Base-by-base conservation (phyloP, 2,888 invertebrate species). In the Lissonota sp. region DNA sequence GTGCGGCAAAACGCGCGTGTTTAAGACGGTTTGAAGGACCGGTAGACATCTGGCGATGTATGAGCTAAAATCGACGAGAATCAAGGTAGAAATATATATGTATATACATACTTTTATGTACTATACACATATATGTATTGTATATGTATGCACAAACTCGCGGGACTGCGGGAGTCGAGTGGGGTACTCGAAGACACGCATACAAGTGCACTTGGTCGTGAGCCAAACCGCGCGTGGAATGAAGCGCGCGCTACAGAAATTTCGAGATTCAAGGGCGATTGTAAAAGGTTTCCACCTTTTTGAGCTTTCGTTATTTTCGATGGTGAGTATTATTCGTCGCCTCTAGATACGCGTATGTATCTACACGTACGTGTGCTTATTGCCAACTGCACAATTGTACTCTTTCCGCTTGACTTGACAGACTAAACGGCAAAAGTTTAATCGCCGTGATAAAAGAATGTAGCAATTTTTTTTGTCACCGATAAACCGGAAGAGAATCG, bases 271-370 rank as follows among this genome's bases (percentile, higher is more conserved):
- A 74, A 85, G 82, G 81, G 81, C 73, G 79, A 66, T 62, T 49
- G 84, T 84, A 87, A 88, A 86, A 87, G 86, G 85, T 86, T 87
- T 86, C 83, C 70, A 79, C 86, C 85, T 83, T 83, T 82, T 85
- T 84, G 74, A 83, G 77, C 83, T 81, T 78, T 70, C 77, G 73
- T 62, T 76, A 63, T 72, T 76, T 67, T 76, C 76, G 14, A 55
- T 55, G 37, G 51, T 7, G 5, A 62, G 40, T 26, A 62, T 72
- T 72, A 58, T 71, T 57, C 64, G 26, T 14, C 3, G 60, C 16
- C 39, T 42, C n/a, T 63, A 42, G 16, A 64, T 51, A 8, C 6
- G 37, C 6, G 8, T 39, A 12, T n/a, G 26, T 55, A 26, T 69
- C 5, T 6, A 57, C 26, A 26, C 26, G 26, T 26, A 26, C 26